Evolutionary conservation across 2,113 vertebrate species (phyloP), one percentile per base, ranked within the genome.

Genomic region (Pseudopipra pipra): DNA sequence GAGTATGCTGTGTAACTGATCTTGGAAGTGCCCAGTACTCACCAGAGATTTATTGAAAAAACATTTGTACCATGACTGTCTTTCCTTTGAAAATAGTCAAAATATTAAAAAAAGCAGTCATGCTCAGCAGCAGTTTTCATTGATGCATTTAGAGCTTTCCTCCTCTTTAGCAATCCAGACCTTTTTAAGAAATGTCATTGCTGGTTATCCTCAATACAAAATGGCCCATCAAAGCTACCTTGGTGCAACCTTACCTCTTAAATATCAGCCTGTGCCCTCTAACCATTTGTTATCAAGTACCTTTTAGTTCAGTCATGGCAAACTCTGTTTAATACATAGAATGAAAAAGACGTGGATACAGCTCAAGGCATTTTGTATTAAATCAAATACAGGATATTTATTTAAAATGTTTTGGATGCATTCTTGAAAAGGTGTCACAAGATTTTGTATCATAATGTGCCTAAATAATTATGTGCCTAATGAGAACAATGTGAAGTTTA

Each of bases 151-250:
- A 98, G 93, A 87, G 61, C 82, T 90, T 94, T 95, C 44, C 83
- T 96, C 62, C 80, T 96, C 92, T 96, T 98, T 95, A 96, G 93
- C 91, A 92, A 95, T 94, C 72, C 76, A 97, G 97, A 97, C 93
- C 94, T 98, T 98, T 98, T 97, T 88, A 88, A 96, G 84, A 97
- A 98, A 98, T 97, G 96, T 97, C 97, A 96, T 97, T 95, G 95
- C 92, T 98, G 85, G 87, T 98, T 98, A 97, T 97, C 67, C 83
- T 98, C 94, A 97, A 80, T 96, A 94, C 93, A 96, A 97, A 98
- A 97, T 94, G 96, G 87, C 84, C 83, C 92, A 96, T 97, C 95
- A 95, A 95, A 97, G 80, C 94, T 97, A 96, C 85, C 93, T 97
- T 95, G 80, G 85, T 97, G 76, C 92, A 98, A 88, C 95, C 87